Evolutionary conservation across 2,797 vertebrate genomes (phyloP).

Genomic region (Parauchenoglanis punctatus): DNA sequence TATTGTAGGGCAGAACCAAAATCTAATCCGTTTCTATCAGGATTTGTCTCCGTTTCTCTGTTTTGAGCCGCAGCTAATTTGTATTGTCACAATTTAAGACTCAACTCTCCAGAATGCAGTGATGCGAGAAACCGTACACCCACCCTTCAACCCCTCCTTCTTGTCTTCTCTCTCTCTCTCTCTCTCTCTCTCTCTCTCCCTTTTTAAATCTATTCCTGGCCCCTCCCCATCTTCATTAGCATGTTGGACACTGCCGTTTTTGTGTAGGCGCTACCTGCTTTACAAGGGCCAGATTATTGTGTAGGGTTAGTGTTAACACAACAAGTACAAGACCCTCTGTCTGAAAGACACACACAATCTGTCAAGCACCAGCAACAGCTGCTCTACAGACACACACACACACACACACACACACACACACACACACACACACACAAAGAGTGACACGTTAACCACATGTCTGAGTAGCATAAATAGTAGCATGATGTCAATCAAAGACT

Average conservation of each 20-base stretch:
- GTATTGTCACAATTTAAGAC: conserved; percentile 89
- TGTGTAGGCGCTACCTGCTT: conserved; percentile 87
- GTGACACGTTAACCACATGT: conserved; percentile 70
- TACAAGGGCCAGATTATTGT: conserved; percentile 90
- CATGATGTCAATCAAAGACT: conserved; percentile 37
- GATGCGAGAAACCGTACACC: conserved; percentile 72
- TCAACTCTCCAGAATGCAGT: conserved; percentile 82
- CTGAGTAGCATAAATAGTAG: conserved; percentile 36
- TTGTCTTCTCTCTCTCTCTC: conserved; percentile 68
- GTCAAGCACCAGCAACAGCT: conserved; percentile 82
- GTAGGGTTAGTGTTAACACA: conserved; percentile 83
- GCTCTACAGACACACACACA: conserved; percentile 67
- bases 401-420: conserved; percentile 72
- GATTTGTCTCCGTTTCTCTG: conserved; percentile 58
- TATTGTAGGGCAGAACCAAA: conserved; percentile 85
- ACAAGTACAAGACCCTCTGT: conserved; percentile 82
- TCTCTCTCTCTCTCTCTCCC: conserved; percentile 73
- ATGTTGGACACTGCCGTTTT: conserved; percentile 85
- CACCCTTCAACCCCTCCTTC: conserved; percentile 60
- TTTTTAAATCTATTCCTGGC: conserved; percentile 75
- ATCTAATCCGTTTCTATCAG: conserved; percentile 86
- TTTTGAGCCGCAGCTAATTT: conserved; percentile 82
- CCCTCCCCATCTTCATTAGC: conserved; percentile 82
- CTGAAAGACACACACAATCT: conserved; percentile 81
- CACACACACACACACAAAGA: conserved; percentile 73